These are phyloP conservation scores for Agelastica alni DNA, from an alignment of 2,888 invertebrate genomes.

Conservation along the genomic window DNA sequence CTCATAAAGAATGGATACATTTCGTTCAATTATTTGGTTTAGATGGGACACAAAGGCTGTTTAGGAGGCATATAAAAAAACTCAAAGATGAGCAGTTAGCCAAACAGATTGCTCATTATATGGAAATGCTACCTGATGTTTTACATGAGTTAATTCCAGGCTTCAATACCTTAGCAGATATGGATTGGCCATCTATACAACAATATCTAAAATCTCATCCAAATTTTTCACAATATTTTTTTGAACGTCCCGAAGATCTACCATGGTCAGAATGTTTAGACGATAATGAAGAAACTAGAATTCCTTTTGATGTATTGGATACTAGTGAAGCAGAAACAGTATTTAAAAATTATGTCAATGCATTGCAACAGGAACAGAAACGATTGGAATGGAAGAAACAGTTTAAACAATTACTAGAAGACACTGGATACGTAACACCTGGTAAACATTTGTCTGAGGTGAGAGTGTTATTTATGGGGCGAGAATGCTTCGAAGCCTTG, in stretches of 20 bases:
- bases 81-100: slow-evolving; percentile 81
- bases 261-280: slow-evolving; percentile 78
- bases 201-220: slow-evolving; percentile 86
- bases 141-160: slow-evolving; percentile 80
- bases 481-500: slow-evolving; percentile 91
- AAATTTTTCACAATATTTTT: slow-evolving; percentile 93
- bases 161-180: slow-evolving; percentile 69
- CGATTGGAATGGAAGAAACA: slow-evolving; percentile 92
- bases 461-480: slow-evolving; percentile 87
- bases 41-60: slow-evolving; percentile 70
- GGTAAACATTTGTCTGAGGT: slow-evolving; percentile 93
- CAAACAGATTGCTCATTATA: slow-evolving; percentile 74
- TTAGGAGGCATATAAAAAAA: slow-evolving; percentile 77
- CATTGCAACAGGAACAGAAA: slow-evolving; percentile 89
- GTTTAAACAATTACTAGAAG: slow-evolving; percentile 89
- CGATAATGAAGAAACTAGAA: slow-evolving; percentile 71
- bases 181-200: slow-evolving; percentile 88
- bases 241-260: slow-evolving; percentile 77
- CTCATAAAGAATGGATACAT: slow-evolving; percentile 86
- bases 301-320: slow-evolving; percentile 91
- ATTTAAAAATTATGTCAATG: slow-evolving; percentile 88
- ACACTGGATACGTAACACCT: slow-evolving; percentile 92
- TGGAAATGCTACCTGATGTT: slow-evolving; percentile 77
- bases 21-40: slow-evolving; percentile 79
- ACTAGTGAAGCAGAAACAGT: slow-evolving; percentile 90